phyloP scores from a whole-genome alignment of 2,888 invertebrate genomes.

The Orthosia gothica region DNA sequence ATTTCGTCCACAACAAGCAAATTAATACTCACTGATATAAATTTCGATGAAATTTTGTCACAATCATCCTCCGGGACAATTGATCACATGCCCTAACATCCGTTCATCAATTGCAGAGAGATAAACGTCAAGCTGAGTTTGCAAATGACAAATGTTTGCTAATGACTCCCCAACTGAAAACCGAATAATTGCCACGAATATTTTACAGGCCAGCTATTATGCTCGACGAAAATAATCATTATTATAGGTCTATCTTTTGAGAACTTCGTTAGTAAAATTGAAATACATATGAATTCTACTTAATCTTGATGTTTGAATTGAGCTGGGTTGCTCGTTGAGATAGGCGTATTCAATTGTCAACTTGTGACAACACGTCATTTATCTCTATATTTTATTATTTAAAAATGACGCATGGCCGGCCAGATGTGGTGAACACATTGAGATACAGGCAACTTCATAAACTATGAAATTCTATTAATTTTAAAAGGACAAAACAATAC shows the following conservation, averaged over 20 bases:
- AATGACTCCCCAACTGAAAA: constrained; percentile 85
- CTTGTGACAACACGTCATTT: too few species aligned
- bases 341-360: constrained; percentile 39
- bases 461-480: too few species aligned
- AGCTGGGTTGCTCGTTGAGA: constrained; percentile 50
- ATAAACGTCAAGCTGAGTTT: constrained; percentile 88
- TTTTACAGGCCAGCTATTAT: constrained; percentile 79
- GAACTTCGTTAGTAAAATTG: constrained; percentile 72
- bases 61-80: constrained; percentile 84
- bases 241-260: constrained; percentile 69
- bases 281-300: constrained; percentile 71
- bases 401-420: too few species aligned
- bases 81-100: constrained; percentile 87
- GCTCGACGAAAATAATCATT: constrained; percentile 75
- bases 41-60: constrained; percentile 78
- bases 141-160: constrained; percentile 90
- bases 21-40: constrained; percentile 74
- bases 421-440: too few species aligned
- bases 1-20: constrained; percentile 70
- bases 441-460: too few species aligned
- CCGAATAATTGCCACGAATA: constrained; percentile 82
- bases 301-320: constrained; percentile 43
- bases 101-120: constrained; percentile 88
- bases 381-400: too few species aligned
- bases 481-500: too few species aligned